Conservation (phyloP, 2,888 invertebrate genomes). For the Euclidia mi region DNA sequence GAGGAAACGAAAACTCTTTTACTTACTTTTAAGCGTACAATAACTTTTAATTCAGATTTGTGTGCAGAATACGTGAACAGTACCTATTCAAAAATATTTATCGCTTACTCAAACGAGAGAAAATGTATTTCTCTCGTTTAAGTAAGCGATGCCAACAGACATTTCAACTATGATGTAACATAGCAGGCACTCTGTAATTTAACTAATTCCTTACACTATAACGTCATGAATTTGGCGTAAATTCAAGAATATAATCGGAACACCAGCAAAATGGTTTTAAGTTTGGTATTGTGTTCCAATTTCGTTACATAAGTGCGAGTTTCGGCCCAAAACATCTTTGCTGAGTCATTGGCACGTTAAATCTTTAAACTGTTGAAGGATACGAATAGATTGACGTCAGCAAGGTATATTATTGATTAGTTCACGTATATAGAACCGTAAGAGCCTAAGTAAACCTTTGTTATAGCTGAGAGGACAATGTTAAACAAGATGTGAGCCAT, state of each 20-base stretch:
- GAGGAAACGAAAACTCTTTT: too few relatives aligned
- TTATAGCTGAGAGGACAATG: slow-evolving; percentile 26
- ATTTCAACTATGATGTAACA: slow-evolving; percentile 35
- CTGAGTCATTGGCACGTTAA: slow-evolving; percentile 44
- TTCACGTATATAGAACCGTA: background rate
- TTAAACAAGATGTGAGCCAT: slow-evolving; percentile 25
- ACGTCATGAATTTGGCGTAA: slow-evolving; percentile 38
- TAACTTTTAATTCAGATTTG: too few relatives aligned
- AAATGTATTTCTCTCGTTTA: too few relatives aligned
- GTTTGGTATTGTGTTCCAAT: slow-evolving; percentile 29
- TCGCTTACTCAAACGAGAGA: background rate
- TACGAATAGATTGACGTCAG: slow-evolving; percentile 40
- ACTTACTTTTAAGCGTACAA: too few relatives aligned
- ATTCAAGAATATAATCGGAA: slow-evolving; percentile 39
- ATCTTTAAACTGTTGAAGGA: slow-evolving; percentile 36
- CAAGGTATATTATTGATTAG: slow-evolving; percentile 41
- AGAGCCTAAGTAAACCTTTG: slow-evolving; percentile 21
- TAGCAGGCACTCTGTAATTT: slow-evolving; percentile 32
- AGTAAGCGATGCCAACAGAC: slow-evolving; percentile 26
- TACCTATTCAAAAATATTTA: too few relatives aligned
- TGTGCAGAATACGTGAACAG: too few relatives aligned
- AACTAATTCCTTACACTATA: slow-evolving; percentile 28
- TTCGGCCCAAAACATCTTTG: slow-evolving; percentile 26
- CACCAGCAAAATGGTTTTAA: slow-evolving; percentile 20
- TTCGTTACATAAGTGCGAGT: slow-evolving; percentile 38